phyloP scores from a whole-genome alignment of 2,113 vertebrate genomes.

The Nansenia antarctica region DNA sequence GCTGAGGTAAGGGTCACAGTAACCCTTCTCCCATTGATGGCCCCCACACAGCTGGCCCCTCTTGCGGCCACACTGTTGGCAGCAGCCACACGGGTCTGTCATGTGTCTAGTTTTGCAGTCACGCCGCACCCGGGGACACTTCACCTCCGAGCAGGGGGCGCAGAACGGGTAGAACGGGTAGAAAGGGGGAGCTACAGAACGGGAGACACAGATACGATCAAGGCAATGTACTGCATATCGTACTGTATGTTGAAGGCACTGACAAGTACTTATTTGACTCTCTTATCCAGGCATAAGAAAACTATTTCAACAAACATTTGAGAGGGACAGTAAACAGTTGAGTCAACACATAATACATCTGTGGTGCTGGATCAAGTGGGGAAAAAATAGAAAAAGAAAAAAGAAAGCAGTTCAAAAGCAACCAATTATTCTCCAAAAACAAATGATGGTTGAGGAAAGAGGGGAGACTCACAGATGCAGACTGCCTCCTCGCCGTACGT shows the following conservation, averaged over 20 bases:
- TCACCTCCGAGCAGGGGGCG: constrained; percentile 15
- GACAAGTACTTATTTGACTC: no score
- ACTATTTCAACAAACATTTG: neutral
- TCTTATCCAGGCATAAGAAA: no score
- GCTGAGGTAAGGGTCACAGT: constrained; percentile 5
- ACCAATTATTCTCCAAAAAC: neutral
- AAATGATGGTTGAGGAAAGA: neutral
- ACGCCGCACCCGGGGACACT: neutral
- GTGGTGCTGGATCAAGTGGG: no score
- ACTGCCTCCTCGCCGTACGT: neutral
- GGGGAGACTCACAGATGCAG: constrained; percentile 9
- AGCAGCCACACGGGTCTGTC: constrained; percentile 32
- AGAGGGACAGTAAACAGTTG: no score
- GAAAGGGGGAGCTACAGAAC: neutral
- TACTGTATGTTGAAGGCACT: no score
- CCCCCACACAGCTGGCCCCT: constrained; percentile 30
- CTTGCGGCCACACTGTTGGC: constrained; percentile 9
- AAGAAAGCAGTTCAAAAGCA: neutral
- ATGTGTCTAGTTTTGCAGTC: neutral
- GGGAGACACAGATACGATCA: neutral
- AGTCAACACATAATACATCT: neutral
- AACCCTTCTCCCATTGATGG: constrained; percentile 17
- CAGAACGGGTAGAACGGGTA: no score
- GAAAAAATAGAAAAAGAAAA: no score
- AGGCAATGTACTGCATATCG: neutral